phyloP scores from a whole-genome alignment of 2,113 vertebrate genomes.

The Ctenodactylus gundi region DNA sequence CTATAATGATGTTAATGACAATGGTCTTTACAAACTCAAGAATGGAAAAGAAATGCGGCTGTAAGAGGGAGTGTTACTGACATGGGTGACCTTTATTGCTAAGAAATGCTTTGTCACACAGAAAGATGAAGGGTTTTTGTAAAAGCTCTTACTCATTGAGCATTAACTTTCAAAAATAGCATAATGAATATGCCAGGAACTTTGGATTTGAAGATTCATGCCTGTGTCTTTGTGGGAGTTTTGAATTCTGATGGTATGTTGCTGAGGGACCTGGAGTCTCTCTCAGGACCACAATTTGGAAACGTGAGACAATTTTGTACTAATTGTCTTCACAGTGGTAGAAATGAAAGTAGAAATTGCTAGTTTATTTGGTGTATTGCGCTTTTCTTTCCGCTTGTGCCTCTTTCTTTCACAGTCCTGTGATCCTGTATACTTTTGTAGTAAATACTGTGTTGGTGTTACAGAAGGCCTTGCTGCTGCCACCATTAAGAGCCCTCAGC shows the following conservation, averaged over 20 bases:
- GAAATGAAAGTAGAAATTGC: not conserved
- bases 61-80: not conserved
- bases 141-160: conserved; percentile 39
- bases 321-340: not conserved
- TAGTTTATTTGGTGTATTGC: not conserved
- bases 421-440: not conserved
- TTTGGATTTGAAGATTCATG: not conserved
- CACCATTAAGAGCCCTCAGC: accelerated
- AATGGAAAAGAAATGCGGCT: not conserved
- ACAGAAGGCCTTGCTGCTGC: not conserved
- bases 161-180: conserved; percentile 44
- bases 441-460: not conserved
- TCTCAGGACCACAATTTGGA: not conserved
- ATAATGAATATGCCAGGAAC: conserved; percentile 23
- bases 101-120: not conserved
- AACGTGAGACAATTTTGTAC: not conserved
- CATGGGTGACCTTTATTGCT: conserved; percentile 35
- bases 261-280: not conserved
- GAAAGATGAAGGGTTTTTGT: not conserved
- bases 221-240: not conserved
- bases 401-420: not conserved
- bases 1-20: not conserved
- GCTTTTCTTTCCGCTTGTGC: not conserved
- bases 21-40: conserved; percentile 25
- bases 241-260: not conserved